A percentile compares a stretch with the other conserved stretches of the same genome.
These are phyloP conservation scores for Lathronympha strigana DNA, from an alignment of 2,888 invertebrate species.

Conservation along the genomic window DNA sequence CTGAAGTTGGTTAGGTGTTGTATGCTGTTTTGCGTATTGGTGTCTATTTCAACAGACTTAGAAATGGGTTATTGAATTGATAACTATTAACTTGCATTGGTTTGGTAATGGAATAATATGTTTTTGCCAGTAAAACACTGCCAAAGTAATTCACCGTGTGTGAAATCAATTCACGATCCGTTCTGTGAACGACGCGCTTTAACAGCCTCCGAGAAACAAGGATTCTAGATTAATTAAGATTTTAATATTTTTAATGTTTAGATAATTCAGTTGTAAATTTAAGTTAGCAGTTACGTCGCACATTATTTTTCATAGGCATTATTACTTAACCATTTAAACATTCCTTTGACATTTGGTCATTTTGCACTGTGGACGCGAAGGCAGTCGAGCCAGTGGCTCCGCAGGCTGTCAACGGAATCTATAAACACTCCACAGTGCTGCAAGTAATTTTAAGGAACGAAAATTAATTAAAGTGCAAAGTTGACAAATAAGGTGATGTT, in stretches of 20 bases:
- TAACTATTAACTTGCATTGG: slow-evolving; percentile 58
- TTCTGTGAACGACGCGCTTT: slow-evolving; percentile 82
- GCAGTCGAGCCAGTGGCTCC: slow-evolving; percentile 10
- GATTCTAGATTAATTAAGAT: slow-evolving; percentile 77
- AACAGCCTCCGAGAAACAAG: slow-evolving; percentile 78
- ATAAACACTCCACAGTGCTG: slow-evolving; percentile 65
- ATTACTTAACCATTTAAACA: slow-evolving; percentile 83
- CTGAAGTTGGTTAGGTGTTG: slow-evolving; percentile 66
- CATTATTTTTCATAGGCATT: slow-evolving; percentile 82
- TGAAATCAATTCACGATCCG: slow-evolving; percentile 80
- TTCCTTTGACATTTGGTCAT: slow-evolving; percentile 81
- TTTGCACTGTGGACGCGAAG: slow-evolving; percentile 64
- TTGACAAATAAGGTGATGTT: slow-evolving; percentile 80
- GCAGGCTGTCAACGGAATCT: slow-evolving; percentile 29
- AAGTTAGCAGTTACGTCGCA: slow-evolving; percentile 82
- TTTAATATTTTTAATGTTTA: slow-evolving; percentile 72
- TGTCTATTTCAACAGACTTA: slow-evolving; percentile 71
- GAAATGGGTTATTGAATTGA: slow-evolving; percentile 74
- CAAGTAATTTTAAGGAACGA: slow-evolving; percentile 76
- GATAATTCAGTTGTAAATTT: slow-evolving; percentile 83
- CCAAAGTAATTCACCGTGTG: slow-evolving; percentile 80
- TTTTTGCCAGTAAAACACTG: slow-evolving; percentile 78
- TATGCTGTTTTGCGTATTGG: slow-evolving; percentile 76
- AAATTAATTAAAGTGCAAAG: slow-evolving; percentile 80
- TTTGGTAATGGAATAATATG: slow-evolving; percentile 65